phyloP scores from a whole-genome alignment of 2,888 invertebrate genomes.

The Lissocephala sabroskyi region DNA sequence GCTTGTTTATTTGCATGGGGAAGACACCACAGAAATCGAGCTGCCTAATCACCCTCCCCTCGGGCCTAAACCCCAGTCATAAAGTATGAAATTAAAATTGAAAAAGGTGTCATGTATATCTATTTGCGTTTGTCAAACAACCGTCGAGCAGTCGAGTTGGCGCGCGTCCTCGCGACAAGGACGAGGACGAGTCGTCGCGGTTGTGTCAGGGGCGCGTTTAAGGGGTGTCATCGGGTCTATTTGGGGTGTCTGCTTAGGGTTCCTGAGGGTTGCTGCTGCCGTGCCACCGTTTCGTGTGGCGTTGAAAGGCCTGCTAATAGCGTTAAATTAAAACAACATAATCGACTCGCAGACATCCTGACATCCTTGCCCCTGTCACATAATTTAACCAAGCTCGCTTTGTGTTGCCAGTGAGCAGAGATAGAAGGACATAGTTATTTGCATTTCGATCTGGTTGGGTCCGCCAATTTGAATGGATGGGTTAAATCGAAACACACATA shows the following conservation, averaged over 20 bases:
- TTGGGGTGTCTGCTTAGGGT: too few species aligned
- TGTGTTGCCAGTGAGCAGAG: constrained; percentile 17
- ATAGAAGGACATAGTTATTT: constrained; percentile 36
- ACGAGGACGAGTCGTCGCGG: background rate
- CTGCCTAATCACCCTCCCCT: constrained; percentile 24
- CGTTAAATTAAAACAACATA: constrained; percentile 68
- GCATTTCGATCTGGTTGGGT: constrained; percentile 53
- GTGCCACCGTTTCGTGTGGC: constrained; percentile 2
- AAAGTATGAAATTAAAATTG: constrained; percentile 36
- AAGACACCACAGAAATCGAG: constrained; percentile 29
- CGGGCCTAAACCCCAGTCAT: constrained; percentile 21
- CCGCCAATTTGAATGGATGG: constrained; percentile 1
- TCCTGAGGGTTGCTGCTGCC: constrained; percentile 20
- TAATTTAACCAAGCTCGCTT: constrained; percentile 36
- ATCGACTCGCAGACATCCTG: too few species aligned
- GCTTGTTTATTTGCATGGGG: constrained; percentile 55
- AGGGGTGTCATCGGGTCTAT: background rate
- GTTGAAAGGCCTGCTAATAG: constrained; percentile 55
- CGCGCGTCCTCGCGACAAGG: constrained; percentile 20
- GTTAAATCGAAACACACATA: background rate
- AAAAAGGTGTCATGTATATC: constrained; percentile 32
- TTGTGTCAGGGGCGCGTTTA: background rate
- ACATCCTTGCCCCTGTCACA: constrained; percentile 45
- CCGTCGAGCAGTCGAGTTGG: constrained; percentile 65
- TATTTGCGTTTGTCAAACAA: constrained; percentile 61